Percentiles rank a stretch among this genome's conserved stretches.
Evolutionary conservation across 2,888 invertebrate species (phyloP).

Genomic region (Erannis defoliaria): DNA sequence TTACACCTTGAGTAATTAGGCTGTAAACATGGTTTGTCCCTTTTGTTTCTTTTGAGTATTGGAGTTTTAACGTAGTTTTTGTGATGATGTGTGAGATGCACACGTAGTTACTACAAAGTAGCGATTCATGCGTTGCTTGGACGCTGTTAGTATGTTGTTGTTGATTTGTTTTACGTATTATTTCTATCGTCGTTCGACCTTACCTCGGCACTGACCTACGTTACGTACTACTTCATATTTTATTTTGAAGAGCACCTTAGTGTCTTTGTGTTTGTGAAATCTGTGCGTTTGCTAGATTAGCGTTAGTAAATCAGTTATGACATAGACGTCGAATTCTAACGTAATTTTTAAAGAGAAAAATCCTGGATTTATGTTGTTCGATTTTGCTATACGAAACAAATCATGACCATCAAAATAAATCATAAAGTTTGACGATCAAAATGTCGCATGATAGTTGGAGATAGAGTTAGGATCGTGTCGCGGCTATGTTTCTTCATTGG

Average conservation of each 20-base stretch:
- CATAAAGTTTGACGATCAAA: slow-evolving; percentile 1
- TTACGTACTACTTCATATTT: slow-evolving; percentile 7
- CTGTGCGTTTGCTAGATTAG: neutral
- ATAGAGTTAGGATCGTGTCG: slow-evolving; percentile 19
- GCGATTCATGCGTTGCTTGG: too few relatives aligned
- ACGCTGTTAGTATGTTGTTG: too few relatives aligned
- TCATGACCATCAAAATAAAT: neutral
- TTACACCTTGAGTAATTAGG: too few relatives aligned
- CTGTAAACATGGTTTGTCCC: too few relatives aligned
- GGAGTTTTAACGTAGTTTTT: too few relatives aligned
- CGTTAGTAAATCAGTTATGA: too few relatives aligned
- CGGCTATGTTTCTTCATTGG: slow-evolving; percentile 24
- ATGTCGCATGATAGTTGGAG: neutral
- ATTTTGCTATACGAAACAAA: neutral
- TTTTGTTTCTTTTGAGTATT: too few relatives aligned
- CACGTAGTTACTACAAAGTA: too few relatives aligned
- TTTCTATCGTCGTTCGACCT: slow-evolving; percentile 12
- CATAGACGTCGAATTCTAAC: too few relatives aligned
- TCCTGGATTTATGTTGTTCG: neutral
- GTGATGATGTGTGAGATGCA: too few relatives aligned
- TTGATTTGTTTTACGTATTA: neutral
- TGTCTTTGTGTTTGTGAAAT: neutral
- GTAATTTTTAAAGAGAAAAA: too few relatives aligned
- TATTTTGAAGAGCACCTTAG: slow-evolving; percentile 14
- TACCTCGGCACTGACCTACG: slow-evolving; percentile 27